Evolutionary conservation across 2,797 vertebrate species (phyloP).

Genomic region (Sebastes wilsoni): DNA sequence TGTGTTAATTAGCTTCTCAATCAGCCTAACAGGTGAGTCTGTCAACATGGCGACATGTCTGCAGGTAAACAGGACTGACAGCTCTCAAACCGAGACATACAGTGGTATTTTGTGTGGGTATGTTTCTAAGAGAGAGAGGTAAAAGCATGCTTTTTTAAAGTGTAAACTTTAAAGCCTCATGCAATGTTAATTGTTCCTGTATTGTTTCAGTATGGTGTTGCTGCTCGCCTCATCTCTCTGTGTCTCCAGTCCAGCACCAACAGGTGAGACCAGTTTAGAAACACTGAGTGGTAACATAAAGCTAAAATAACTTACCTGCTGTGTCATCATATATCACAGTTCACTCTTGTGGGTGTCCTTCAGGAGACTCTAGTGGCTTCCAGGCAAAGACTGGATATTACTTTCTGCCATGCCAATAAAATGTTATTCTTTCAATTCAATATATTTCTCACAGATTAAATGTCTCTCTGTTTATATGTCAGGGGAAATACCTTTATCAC

Average conservation of each 20-base stretch:
- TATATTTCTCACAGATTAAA: background rate
- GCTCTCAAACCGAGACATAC: background rate
- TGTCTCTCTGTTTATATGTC: background rate
- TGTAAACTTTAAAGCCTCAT: background rate
- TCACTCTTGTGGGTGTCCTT: background rate
- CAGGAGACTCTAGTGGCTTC: background rate
- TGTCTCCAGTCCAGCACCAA: background rate
- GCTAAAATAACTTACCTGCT: background rate
- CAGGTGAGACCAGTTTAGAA: constrained; percentile 19
- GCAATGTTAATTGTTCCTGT: background rate
- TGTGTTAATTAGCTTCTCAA: background rate
- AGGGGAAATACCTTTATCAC: background rate
- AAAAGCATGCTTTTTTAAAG: rapidly evolving
- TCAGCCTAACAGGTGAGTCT: background rate
- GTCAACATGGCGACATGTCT: constrained; percentile 4
- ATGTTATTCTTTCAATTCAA: background rate
- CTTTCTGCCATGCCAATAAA: background rate
- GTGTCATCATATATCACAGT: background rate
- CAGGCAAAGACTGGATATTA: background rate
- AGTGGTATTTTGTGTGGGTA: background rate
- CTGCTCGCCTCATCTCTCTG: background rate
- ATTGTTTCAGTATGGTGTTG: constrained; percentile 15
- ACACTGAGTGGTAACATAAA: background rate
- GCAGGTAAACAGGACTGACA: background rate
- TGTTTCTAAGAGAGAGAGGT: background rate